Percentiles rank a stretch among this genome's conserved stretches.
These are phyloP conservation scores for Drosophila imparisetae DNA, from an alignment of 2,888 invertebrate genomes.

Conservation along the genomic window DNA sequence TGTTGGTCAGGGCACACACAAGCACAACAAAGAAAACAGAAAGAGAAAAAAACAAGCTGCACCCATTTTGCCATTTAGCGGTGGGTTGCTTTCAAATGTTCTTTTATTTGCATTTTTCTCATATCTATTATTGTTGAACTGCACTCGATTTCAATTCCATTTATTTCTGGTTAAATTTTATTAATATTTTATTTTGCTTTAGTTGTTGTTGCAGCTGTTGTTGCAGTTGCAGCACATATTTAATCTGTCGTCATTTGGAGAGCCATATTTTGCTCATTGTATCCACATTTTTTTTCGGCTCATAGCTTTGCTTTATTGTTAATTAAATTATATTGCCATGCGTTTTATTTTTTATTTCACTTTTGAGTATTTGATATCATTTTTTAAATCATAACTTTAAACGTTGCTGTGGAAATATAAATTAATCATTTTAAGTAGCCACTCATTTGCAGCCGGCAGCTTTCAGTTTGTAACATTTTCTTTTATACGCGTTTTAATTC, in stretches of 20 bases:
- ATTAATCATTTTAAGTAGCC: constrained; percentile 46
- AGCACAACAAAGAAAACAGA: neutral
- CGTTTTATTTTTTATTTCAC: constrained; percentile 19
- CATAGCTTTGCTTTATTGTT: constrained; percentile 48
- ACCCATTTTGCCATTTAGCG: neutral
- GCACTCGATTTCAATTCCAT: constrained; percentile 35
- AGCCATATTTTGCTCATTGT: constrained; percentile 33
- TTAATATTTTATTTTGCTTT: constrained; percentile 43
- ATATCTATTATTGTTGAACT: constrained; percentile 22
- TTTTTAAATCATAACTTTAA: constrained; percentile 43
- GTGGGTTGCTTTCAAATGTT: neutral
- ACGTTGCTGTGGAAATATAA: constrained; percentile 26
- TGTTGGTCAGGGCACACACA: constrained; percentile 42
- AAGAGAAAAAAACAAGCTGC: neutral
- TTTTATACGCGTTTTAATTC: neutral
- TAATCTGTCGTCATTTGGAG: constrained; percentile 33
- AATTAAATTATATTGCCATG: constrained; percentile 61
- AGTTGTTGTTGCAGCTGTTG: constrained; percentile 23
- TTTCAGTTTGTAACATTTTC: neutral
- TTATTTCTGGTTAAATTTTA: constrained; percentile 48
- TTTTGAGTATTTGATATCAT: constrained; percentile 19
- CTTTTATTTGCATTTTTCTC: constrained; percentile 17
- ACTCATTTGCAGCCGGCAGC: constrained; percentile 13
- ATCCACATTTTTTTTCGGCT: constrained; percentile 3
- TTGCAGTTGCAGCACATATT: constrained; percentile 25